Percentiles rank a stretch among this genome's conserved stretches.
Conservation (phyloP, 2,797 vertebrate genomes). For the Squalus acanthias region DNA sequence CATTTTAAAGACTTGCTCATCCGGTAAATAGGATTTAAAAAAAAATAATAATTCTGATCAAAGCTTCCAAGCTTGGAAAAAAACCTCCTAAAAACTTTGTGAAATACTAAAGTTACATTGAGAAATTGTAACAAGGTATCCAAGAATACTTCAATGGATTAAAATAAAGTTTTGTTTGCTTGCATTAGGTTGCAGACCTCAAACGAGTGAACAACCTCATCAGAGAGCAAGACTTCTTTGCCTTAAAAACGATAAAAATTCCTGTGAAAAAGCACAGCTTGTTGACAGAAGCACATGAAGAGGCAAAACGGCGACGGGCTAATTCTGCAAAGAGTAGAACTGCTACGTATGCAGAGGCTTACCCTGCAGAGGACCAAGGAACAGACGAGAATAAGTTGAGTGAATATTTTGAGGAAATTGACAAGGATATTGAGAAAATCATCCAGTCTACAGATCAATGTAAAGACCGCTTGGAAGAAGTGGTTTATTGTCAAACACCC, state of each 20-base stretch:
- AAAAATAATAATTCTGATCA: neutral
- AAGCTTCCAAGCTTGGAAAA: neutral
- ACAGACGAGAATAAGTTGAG: conserved; percentile 52
- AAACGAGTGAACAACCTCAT: conserved; percentile 87
- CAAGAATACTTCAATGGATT: neutral
- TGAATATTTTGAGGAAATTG: conserved; percentile 76
- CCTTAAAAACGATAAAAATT: conserved; percentile 83
- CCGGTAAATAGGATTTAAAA: neutral
- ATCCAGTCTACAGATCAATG: conserved; percentile 58
- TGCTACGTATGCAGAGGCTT: conserved; percentile 26
- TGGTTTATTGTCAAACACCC: conserved; percentile 42
- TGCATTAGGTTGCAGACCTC: conserved; percentile 79
- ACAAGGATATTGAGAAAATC: conserved; percentile 70
- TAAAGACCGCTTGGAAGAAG: conserved; percentile 48
- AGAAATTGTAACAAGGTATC: neutral
- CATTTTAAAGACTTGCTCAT: neutral
- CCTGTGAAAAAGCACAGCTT: conserved; percentile 76
- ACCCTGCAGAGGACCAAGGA: neutral
- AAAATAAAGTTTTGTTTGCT: neutral
- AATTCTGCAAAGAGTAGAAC: neutral
- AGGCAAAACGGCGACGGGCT: conserved; percentile 44
- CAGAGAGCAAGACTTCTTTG: conserved; percentile 85
- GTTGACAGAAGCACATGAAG: conserved; percentile 61
- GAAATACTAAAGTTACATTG: neutral
- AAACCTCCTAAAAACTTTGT: neutral